A percentile compares a stretch with the other conserved stretches of the same genome.
phyloP scores from a whole-genome alignment of 2,113 vertebrate genomes.

The Ceratotherium simum region DNA sequence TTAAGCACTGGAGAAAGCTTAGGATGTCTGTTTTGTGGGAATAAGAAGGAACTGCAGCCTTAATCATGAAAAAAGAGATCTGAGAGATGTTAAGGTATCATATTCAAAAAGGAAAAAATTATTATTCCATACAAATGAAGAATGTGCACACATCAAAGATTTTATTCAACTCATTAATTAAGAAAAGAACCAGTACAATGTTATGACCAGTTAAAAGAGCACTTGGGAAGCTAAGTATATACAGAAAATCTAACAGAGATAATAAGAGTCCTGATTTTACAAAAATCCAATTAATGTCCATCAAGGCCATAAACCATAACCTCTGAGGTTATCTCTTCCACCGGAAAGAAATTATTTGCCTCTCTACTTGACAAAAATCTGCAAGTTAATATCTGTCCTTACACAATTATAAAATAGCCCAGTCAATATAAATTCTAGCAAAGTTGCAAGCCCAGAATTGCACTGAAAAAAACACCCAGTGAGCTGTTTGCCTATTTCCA shows the following conservation, averaged over 20 bases:
- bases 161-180: neutral
- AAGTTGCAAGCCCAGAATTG: neutral
- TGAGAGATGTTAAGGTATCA: neutral
- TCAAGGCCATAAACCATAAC: neutral
- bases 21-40: neutral
- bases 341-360: neutral
- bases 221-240: neutral
- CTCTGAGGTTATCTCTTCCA: neutral
- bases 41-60: neutral
- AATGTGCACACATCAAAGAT: neutral
- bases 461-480: neutral
- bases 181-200: neutral
- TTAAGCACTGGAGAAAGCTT: neutral
- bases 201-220: neutral
- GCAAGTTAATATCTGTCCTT: neutral
- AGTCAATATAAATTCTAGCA: neutral
- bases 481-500: neutral
- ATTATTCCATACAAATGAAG: neutral
- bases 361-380: neutral
- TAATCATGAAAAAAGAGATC: neutral
- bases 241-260: neutral
- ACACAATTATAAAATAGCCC: neutral
- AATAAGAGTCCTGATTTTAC: neutral
- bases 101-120: constrained; percentile 6
- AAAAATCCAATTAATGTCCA: neutral